A percentile compares a stretch with the other conserved stretches of the same genome.
These are phyloP conservation scores for Hippocampus kuda DNA, from an alignment of 2,797 vertebrate genomes.

Conservation along the genomic window DNA sequence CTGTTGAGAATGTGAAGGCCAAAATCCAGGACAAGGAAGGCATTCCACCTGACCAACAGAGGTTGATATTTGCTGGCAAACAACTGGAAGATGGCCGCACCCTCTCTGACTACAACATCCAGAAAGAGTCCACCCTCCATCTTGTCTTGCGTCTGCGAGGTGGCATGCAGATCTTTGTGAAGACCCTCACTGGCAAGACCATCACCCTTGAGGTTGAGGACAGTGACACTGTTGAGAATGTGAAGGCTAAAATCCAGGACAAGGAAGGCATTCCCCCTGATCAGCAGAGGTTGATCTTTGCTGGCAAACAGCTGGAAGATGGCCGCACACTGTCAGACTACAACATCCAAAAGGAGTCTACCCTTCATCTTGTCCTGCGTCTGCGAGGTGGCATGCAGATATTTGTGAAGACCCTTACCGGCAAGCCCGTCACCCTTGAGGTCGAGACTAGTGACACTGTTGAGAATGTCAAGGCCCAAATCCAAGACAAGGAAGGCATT, in stretches of 20 bases:
- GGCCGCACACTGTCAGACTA: too few species aligned
- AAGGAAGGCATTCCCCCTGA: neutral
- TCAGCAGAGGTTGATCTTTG: too few species aligned
- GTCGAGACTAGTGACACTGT: neutral
- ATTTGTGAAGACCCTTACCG: neutral
- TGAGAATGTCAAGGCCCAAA: neutral
- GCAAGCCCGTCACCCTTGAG: neutral
- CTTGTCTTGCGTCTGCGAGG: neutral
- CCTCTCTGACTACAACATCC: slow-evolving; percentile 2
- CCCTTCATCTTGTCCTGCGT: too few species aligned
- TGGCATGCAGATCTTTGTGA: slow-evolving; percentile 5
- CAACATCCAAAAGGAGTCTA: too few species aligned
- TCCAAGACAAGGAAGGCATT: slow-evolving; percentile 4
- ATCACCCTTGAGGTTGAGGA: neutral
- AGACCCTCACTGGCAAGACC: slow-evolving; percentile 1
- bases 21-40: too few species aligned
- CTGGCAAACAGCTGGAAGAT: too few species aligned
- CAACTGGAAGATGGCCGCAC: too few species aligned
- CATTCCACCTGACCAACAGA: too few species aligned
- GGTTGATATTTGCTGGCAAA: too few species aligned
- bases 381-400: too few species aligned
- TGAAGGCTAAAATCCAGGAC: slow-evolving; percentile 1
- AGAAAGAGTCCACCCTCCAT: neutral
- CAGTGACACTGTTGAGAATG: neutral
- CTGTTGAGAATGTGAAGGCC: neutral